Evolutionary conservation across 2,113 vertebrate genomes (phyloP).

Genomic region (Ranitomeya variabilis): DNA sequence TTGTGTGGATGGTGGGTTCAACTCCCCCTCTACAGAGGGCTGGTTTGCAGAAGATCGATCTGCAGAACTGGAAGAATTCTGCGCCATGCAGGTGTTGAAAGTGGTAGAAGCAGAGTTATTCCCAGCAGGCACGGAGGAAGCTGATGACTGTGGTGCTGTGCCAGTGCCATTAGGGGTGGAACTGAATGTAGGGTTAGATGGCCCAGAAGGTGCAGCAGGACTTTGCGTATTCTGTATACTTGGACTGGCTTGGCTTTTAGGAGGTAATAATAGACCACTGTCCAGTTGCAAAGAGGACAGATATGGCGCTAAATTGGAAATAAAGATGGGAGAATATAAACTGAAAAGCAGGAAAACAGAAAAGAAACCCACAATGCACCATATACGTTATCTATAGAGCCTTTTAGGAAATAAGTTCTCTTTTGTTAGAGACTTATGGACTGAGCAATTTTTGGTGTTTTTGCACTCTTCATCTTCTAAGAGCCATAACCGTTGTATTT

Average conservation of each 20-base stretch:
- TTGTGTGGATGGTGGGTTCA: slow-evolving; percentile 67
- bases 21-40: slow-evolving; percentile 73
- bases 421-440: too few relatives aligned
- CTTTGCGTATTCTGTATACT: slow-evolving; percentile 61
- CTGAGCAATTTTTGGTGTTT: too few relatives aligned
- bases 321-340: neutral
- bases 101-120: slow-evolving; percentile 68
- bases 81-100: slow-evolving; percentile 69
- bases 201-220: slow-evolving; percentile 58
- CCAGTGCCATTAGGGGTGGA: slow-evolving; percentile 69
- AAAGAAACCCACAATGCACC: too few relatives aligned
- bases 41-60: slow-evolving; percentile 73
- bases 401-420: too few relatives aligned
- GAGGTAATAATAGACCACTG: slow-evolving; percentile 86
- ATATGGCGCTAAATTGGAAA: slow-evolving; percentile 81
- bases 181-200: slow-evolving; percentile 69
- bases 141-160: slow-evolving; percentile 65
- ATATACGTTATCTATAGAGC: too few relatives aligned
- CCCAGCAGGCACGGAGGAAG: slow-evolving; percentile 68
- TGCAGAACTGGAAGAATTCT: slow-evolving; percentile 63
- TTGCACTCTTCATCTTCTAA: too few relatives aligned
- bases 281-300: slow-evolving; percentile 87
- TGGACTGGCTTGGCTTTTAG: slow-evolving; percentile 76
- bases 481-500: too few relatives aligned
- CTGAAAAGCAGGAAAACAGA: neutral